Evolutionary conservation across 1,140 invertebrate genomes (phyloP).

Genomic region (Vollenhovia emeryi): DNA sequence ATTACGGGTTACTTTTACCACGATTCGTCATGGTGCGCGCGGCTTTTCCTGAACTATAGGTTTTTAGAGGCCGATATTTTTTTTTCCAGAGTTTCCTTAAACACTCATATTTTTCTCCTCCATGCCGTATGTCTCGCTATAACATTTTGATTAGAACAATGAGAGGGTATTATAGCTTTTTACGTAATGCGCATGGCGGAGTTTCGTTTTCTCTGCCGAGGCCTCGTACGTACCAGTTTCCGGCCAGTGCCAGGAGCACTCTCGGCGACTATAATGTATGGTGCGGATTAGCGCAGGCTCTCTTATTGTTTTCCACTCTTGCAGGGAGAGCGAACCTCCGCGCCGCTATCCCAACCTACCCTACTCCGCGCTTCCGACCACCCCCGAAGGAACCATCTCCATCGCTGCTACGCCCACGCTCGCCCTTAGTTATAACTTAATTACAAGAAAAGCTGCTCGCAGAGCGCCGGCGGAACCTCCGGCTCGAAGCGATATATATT

Average conservation of each 20-base stretch:
- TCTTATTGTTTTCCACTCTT: conserved; percentile 85
- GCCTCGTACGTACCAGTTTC: conserved; percentile 28
- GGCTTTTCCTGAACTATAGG: not conserved
- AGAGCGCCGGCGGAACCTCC: conserved; percentile 61
- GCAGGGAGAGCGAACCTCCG: conserved; percentile 61
- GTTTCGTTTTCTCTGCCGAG: not conserved
- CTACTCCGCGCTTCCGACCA: conserved; percentile 10
- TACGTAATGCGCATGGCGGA: not conserved
- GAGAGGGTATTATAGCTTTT: not conserved
- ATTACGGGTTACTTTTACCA: not conserved
- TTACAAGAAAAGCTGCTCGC: conserved; percentile 83
- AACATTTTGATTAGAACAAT: conserved; percentile 2
- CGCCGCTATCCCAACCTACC: conserved; percentile 28
- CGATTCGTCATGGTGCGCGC: not conserved
- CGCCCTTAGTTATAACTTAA: conserved; percentile 84
- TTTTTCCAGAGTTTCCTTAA: not conserved
- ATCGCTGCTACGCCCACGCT: conserved; percentile 58
- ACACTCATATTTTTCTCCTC: not conserved
- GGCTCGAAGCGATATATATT: conserved; percentile 79
- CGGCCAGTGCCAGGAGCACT: conserved; percentile 80
- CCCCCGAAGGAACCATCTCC: conserved; percentile 56
- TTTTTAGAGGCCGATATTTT: not conserved
- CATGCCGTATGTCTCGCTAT: not conserved
- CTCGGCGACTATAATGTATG: conserved; percentile 84
- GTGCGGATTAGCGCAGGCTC: conserved; percentile 81